Evolutionary conservation across 1,140 invertebrate genomes (phyloP), one percentile per base, ranked within the genome.

Genomic region (Gyrodactylus salaris): DNA sequence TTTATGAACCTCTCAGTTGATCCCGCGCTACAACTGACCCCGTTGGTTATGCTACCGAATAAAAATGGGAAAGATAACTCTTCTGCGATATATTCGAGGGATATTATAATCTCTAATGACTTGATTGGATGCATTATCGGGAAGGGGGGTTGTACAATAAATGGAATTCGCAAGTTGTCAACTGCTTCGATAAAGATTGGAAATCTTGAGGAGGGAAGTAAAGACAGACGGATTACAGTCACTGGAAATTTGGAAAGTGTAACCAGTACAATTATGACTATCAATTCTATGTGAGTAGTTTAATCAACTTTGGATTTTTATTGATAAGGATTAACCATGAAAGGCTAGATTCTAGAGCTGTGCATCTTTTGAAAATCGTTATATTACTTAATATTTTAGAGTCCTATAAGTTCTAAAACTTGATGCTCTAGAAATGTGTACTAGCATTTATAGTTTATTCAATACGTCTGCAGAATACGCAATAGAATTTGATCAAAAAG

Each of bases 91-190:
- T 54, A 54, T n/a, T 54, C 34, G 7, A 7, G 34, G n/a, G 34
- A 54, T 54, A 54, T 97, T 89, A 92, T 89, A 68, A 92, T 97
- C 76, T 91, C 92, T 73, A 97, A 97, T 82, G 93, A 96, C 82
- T 84, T 96, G 75, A 96, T 97, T 80, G 93, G 93, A 7, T 97
- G 92, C 83, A 93, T 97, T 77, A 97, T 97, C 80, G 94, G 94
- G 76, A 94, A 97, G 83, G 93, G 92, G 70, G 95, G 95, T 77
- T 91, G 91, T 77, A 99, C 98, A 84, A 98, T 99, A 76, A 94
- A 94, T 75, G 94, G 98, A 85, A 99, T 99, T 77, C 88, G 85
- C 86, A 79, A 75, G 76, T 74, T 95, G 76, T 94, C 91, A 74
- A 91, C 91, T 75, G 92, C 92, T 70, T 93, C 91, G 87, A 96